phyloP scores from a whole-genome alignment of 2,888 invertebrate species.

The Mycalesis mineus region DNA sequence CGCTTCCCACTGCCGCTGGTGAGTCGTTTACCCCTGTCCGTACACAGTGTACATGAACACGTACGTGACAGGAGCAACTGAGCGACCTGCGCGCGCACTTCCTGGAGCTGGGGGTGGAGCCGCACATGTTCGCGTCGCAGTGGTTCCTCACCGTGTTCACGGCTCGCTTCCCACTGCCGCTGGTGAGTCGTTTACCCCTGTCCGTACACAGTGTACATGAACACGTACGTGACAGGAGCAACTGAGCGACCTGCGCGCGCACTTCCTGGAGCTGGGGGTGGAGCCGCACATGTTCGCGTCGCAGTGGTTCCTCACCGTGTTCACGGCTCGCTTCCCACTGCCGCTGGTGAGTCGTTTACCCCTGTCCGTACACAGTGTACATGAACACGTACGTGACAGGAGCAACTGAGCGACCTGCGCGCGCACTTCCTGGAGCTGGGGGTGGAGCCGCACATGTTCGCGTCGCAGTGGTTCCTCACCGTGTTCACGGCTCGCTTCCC shows the following conservation, averaged over 20 bases:
- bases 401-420: constrained; percentile 87
- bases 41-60: no score
- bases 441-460: constrained; percentile 99
- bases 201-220: no score
- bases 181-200: constrained; percentile 76
- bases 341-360: constrained; percentile 82
- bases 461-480: constrained; percentile 99
- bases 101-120: constrained; percentile 90
- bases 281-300: constrained; percentile 99
- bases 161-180: constrained; percentile 96
- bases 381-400: no score
- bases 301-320: constrained; percentile 99
- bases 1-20: constrained; percentile 96
- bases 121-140: constrained; percentile 99
- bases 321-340: constrained; percentile 98
- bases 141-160: constrained; percentile 99
- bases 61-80: constrained; percentile 77
- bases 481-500: constrained; percentile 99
- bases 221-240: constrained; percentile 72
- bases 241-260: constrained; percentile 86
- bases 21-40: no score
- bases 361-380: no score
- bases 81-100: constrained; percentile 90
- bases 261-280: constrained; percentile 88
- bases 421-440: constrained; percentile 89